Percentiles rank a stretch among this genome's conserved stretches.
Evolutionary conservation across 2,888 invertebrate species (phyloP).

Genomic region (Melangyna quadrimaculata): DNA sequence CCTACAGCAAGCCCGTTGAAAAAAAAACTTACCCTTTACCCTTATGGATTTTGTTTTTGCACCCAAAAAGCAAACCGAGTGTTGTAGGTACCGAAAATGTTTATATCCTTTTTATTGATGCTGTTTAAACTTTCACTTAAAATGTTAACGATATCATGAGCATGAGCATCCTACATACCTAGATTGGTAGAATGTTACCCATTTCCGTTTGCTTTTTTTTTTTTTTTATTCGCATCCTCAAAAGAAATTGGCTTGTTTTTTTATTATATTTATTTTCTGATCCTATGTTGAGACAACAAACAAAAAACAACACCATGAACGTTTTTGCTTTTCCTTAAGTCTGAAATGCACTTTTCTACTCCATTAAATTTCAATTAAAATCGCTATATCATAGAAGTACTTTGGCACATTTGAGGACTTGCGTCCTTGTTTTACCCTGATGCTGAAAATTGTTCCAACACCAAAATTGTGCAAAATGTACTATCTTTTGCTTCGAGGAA

Average conservation of each 20-base stretch:
- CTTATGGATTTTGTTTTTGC: neutral
- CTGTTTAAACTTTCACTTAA: constrained; percentile 54
- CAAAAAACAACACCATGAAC: constrained; percentile 1
- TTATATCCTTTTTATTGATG: constrained; percentile 46
- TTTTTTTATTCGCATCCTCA: neutral
- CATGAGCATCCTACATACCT: neutral
- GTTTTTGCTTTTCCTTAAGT: constrained; percentile 5
- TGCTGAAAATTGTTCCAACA: neutral
- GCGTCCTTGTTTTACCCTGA: neutral
- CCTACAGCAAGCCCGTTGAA: constrained; percentile 3
- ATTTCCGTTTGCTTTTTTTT: neutral
- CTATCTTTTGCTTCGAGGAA: neutral
- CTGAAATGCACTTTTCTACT: constrained; percentile 65
- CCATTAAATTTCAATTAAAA: constrained; percentile 68
- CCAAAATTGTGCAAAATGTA: constrained; percentile 15
- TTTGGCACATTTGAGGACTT: constrained; percentile 33
- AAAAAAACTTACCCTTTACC: neutral
- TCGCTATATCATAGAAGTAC: constrained; percentile 48
- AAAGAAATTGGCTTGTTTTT: constrained; percentile 9
- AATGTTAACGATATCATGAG: constrained; percentile 25
- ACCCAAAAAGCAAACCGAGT: constrained; percentile 28
- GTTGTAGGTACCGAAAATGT: constrained; percentile 16
- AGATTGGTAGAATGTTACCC: constrained; percentile 6
- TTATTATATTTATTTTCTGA: neutral
- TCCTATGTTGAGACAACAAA: neutral